Base-by-base conservation (phyloP, 1,140 invertebrate species). In the Drosophila quadrilineata region DNA sequence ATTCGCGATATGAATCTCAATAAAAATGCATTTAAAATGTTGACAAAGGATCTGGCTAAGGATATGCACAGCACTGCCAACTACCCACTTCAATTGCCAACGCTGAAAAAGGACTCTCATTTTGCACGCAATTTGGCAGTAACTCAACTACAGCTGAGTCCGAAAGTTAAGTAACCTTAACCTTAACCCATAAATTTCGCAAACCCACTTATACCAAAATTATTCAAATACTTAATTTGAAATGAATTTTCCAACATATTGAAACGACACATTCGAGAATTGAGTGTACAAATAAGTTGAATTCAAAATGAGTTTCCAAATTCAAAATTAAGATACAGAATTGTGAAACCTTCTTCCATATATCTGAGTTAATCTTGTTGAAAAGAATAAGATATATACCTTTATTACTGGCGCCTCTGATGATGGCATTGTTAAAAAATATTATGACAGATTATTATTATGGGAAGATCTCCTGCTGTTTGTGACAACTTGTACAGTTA, bases 21-120 rank as follows among this genome's bases (percentile, higher is more conserved):
- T 87, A 87, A 87, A 87, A 87, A 87, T 82, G 87, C 87, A 88
- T 88, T 88, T 88, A 87, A 84, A 88, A 76, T 88, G 77, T 87
- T 88, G 77, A 88, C 87, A 88, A 88, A 84, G 75, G 77, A 68
- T 65, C 71, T 46, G 33, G 38, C 26, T 19, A 43, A n/a, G n/a
- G n/a, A n/a, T n/a, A n/a, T n/a, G n/a, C n/a, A n/a, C n/a, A n/a
- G n/a, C 50, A 84, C 77, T 76, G n/a, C 70, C 73, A 77, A 46
- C 59, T 77, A 28, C 26, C 21, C 48, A n/a, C n/a, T n/a, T n/a
- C 65, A 65, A 74, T 74, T 75, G 48, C 69, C 19, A n/a, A 3
- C 24, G 26, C 36, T 49, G 22, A 28, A 54, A 26, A 58, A 49
- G 19, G 43, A 10, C 50, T 77, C 35, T 26, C 54, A 58, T 53